Conservation (phyloP, 2,113 vertebrate genomes). For the Ailuropoda melanoleuca region DNA sequence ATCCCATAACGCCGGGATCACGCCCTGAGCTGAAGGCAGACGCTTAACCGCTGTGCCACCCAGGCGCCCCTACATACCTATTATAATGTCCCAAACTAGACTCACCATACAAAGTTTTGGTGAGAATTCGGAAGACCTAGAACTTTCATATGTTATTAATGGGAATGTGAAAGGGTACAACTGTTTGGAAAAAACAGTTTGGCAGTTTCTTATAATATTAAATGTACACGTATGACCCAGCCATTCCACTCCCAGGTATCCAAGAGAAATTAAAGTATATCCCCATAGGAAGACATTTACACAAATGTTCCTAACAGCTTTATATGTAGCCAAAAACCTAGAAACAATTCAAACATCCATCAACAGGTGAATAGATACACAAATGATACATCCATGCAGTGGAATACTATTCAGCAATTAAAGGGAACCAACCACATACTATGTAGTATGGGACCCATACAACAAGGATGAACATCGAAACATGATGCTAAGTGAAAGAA, state of each 20-base stretch:
- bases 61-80: neutral
- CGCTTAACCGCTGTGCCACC: too few species aligned
- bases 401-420: neutral
- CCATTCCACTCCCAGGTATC: neutral
- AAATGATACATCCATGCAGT: neutral
- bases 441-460: neutral
- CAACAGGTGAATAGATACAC: neutral
- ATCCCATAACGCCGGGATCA: too few species aligned
- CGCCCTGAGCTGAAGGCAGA: too few species aligned
- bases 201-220: neutral
- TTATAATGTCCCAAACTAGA: constrained; percentile 15
- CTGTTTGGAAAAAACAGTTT: neutral
- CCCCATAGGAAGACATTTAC: neutral
- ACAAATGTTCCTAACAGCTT: neutral
- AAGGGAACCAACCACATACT: neutral
- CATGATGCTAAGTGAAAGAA: neutral
- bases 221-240: neutral
- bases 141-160: neutral
- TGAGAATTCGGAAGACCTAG: neutral
- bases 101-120: neutral
- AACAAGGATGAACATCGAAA: neutral
- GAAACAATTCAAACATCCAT: neutral
- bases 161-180: neutral
- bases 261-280: neutral
- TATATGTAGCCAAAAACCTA: neutral